A percentile compares a stretch with the other conserved stretches of the same genome.
Evolutionary conservation across 2,888 invertebrate genomes (phyloP).

Genomic region (Emmelina monodactyla): DNA sequence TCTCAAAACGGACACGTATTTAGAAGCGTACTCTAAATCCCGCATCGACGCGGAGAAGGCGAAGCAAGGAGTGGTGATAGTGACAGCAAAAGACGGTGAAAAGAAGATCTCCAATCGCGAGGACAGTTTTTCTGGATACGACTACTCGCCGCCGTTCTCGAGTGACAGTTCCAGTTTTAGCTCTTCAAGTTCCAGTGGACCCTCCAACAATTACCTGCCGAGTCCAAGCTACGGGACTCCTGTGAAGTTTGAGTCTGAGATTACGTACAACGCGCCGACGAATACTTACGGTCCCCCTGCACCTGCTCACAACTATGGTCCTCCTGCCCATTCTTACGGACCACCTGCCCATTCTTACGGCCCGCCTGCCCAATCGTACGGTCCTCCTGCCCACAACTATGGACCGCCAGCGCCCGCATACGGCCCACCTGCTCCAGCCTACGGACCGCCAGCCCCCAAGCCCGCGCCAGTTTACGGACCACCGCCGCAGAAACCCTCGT

Average conservation of each 20-base stretch:
- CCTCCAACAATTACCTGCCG: conserved; percentile 26
- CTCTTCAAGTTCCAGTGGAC: conserved; percentile 28
- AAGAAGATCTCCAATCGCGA: conserved; percentile 55
- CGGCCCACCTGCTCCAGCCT: conserved; percentile 39
- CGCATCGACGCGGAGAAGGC: conserved; percentile 52
- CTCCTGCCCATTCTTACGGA: conserved; percentile 34
- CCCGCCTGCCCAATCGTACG: conserved; percentile 42
- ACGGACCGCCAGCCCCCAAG: conserved; percentile 42
- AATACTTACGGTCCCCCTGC: conserved; percentile 39
- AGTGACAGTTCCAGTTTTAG: conserved; percentile 36
- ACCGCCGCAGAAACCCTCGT: conserved; percentile 49
- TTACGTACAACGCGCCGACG: conserved; percentile 39
- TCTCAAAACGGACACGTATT: conserved; percentile 66
- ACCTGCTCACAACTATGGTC: conserved; percentile 22
- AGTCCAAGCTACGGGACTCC: conserved; percentile 37
- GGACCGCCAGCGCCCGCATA: conserved; percentile 40
- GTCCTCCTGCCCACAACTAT: conserved; percentile 43
- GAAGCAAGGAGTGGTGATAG: conserved; percentile 48
- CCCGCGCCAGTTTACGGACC: conserved; percentile 43
- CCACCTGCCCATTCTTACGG: conserved; percentile 36
- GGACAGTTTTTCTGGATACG: conserved; percentile 49
- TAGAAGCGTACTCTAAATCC: conserved; percentile 71
- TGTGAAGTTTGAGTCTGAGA: conserved; percentile 43
- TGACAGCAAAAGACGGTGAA: conserved; percentile 56
- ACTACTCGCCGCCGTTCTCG: conserved; percentile 45